These are phyloP conservation scores for Lagopus muta DNA, from an alignment of 2,113 vertebrate species.

Conservation along the genomic window DNA sequence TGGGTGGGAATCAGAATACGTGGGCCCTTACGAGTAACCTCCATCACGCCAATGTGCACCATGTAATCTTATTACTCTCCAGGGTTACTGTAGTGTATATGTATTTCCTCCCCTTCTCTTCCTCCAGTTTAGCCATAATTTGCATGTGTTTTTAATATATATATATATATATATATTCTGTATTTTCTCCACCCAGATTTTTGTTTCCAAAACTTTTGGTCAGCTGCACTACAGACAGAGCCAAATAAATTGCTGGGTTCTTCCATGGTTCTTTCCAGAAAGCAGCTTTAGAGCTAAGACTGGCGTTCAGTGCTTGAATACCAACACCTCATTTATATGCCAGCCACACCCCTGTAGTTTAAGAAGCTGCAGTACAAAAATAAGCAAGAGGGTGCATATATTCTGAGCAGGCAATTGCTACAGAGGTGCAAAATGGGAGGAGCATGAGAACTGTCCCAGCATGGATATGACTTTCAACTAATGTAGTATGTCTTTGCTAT, in stretches of 20 bases:
- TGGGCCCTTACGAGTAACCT: not conserved
- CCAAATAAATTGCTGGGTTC: slow-evolving; percentile 56
- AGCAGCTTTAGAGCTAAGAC: slow-evolving; percentile 6
- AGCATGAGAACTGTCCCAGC: not conserved
- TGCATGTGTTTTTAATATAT: slow-evolving; percentile 35
- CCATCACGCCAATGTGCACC: not conserved
- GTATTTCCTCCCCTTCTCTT: slow-evolving; percentile 13
- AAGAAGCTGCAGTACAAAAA: not conserved
- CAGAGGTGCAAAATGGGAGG: not conserved
- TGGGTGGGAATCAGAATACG: not conserved
- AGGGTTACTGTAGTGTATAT: not conserved
- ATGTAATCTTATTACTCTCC: not conserved
- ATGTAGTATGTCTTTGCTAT: not conserved
- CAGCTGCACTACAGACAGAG: slow-evolving; percentile 38
- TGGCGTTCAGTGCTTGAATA: not conserved
- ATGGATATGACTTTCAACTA: not conserved
- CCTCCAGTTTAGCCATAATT: not conserved
- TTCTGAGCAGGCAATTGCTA: not conserved
- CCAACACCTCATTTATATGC: not conserved
- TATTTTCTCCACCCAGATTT: slow-evolving; percentile 47
- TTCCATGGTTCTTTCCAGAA: slow-evolving; percentile 61
- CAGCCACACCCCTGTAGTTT: not conserved
- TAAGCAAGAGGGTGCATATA: not conserved
- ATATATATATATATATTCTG: slow-evolving; percentile 45
- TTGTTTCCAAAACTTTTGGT: slow-evolving; percentile 51